phyloP scores from a whole-genome alignment of 2,797 vertebrate genomes.

The Coranthus polyacanthus region DNA sequence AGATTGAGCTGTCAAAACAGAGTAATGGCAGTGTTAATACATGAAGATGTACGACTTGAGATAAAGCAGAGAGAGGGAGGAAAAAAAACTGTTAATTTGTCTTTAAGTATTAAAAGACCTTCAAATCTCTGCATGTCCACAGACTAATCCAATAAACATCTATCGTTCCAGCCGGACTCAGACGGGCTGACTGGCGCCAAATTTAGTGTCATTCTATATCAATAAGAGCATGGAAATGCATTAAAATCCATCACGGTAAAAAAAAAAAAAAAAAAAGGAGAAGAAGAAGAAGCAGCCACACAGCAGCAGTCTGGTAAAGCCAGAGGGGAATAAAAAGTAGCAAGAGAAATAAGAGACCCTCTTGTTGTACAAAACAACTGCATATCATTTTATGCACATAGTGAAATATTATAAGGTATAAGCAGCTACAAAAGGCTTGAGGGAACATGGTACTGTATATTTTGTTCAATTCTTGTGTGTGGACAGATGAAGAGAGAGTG shows the following conservation, averaged over 20 bases:
- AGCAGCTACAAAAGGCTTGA: constrained; percentile 68
- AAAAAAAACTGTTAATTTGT: constrained; percentile 75
- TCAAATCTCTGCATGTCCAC: constrained; percentile 79
- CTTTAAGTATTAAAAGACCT: constrained; percentile 82
- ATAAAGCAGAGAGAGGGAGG: constrained; percentile 40
- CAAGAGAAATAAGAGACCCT: constrained; percentile 77
- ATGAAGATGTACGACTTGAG: constrained; percentile 69
- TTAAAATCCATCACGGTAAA: constrained; percentile 83
- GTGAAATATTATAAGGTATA: constrained; percentile 78
- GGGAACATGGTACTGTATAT: constrained; percentile 60
- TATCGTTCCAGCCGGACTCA: constrained; percentile 79
- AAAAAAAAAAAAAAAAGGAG: constrained; percentile 26
- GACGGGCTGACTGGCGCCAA: constrained; percentile 85
- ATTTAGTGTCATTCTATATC: constrained; percentile 88
- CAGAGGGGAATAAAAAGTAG: constrained; percentile 70
- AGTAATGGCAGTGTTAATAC: constrained; percentile 76
- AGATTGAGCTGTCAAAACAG: constrained; percentile 97
- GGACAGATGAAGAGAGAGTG: constrained; percentile 61
- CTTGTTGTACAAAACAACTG: constrained; percentile 78
- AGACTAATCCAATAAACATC: constrained; percentile 86
- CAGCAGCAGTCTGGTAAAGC: constrained; percentile 63
- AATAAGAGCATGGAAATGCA: constrained; percentile 86
- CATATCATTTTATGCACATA: constrained; percentile 78
- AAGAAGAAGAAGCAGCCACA: constrained; percentile 45
- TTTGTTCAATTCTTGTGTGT: constrained; percentile 62